A percentile compares a stretch with the other conserved stretches of the same genome.
phyloP scores from a whole-genome alignment of 2,113 vertebrate genomes.

The Lepus americanus region DNA sequence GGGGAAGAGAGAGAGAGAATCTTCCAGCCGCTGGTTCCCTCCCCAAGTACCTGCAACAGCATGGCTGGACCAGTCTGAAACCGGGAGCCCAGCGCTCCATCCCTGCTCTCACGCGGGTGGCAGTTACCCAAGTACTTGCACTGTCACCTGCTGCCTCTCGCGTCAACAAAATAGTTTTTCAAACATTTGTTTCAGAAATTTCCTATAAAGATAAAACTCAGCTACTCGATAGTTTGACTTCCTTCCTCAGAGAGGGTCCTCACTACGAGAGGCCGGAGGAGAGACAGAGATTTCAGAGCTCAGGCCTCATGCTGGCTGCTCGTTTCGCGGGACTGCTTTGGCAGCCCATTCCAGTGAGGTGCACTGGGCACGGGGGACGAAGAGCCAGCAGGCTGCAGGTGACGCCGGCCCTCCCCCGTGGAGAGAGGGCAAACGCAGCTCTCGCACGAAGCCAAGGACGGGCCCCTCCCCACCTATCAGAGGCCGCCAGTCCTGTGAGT shows the following conservation, averaged over 20 bases:
- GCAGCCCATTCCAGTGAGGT: neutral
- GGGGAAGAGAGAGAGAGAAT: too few species aligned
- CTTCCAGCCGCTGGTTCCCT: too few species aligned
- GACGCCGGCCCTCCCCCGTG: neutral
- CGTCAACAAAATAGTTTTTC: too few species aligned
- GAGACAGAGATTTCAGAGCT: neutral
- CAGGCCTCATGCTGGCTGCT: neutral
- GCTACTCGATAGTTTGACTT: slow-evolving; percentile 36
- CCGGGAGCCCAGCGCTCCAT: too few species aligned
- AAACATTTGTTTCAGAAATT: neutral
- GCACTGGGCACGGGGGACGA: neutral
- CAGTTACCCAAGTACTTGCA: too few species aligned
- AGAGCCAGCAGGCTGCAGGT: neutral
- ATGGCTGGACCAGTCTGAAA: too few species aligned
- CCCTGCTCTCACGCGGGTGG: too few species aligned
- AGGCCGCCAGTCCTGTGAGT: neutral
- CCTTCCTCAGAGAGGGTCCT: neutral
- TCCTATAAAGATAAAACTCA: neutral
- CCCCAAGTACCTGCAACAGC: too few species aligned
- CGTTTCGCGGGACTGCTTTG: neutral
- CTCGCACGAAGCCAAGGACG: too few species aligned
- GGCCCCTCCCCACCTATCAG: neutral
- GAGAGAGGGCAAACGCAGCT: neutral
- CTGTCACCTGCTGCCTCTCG: too few species aligned
- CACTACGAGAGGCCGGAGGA: neutral